Percentiles rank a stretch among this genome's conserved stretches.
phyloP scores from a whole-genome alignment of 2,888 invertebrate species.

The Cephus pygmeus region DNA sequence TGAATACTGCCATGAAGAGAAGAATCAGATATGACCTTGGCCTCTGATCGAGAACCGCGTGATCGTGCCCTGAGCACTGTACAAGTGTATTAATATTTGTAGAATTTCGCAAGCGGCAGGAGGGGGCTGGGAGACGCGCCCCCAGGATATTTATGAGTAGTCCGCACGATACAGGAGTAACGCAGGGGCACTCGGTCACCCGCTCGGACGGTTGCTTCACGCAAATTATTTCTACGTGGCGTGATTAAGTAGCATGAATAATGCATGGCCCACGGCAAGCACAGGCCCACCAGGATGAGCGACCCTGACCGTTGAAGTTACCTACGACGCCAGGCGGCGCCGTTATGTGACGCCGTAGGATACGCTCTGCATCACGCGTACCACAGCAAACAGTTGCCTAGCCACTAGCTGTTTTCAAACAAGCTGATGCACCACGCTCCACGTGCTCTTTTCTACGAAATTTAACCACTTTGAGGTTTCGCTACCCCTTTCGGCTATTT shows the following conservation, averaged over 20 bases:
- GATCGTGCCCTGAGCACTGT: too few species aligned
- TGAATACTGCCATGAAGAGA: too few species aligned
- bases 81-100: too few species aligned
- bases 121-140: not conserved
- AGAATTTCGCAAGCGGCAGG: too few species aligned
- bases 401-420: constrained; percentile 1
- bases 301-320: too few species aligned
- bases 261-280: constrained; percentile 10
- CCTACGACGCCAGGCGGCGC: not conserved
- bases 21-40: too few species aligned
- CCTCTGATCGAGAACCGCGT: too few species aligned
- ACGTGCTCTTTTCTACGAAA: not conserved
- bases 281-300: too few species aligned
- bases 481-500: too few species aligned
- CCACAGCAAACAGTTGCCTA: not conserved
- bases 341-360: not conserved
- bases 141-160: constrained; percentile 20
- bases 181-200: not conserved
- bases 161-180: constrained; percentile 14
- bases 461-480: not conserved
- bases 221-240: constrained; percentile 20
- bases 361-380: not conserved
- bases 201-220: too few species aligned
- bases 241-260: constrained; percentile 21
- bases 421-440: constrained; percentile 1